Base-by-base conservation (phyloP, 2,797 vertebrate species). In the Chelonia mydas region DNA sequence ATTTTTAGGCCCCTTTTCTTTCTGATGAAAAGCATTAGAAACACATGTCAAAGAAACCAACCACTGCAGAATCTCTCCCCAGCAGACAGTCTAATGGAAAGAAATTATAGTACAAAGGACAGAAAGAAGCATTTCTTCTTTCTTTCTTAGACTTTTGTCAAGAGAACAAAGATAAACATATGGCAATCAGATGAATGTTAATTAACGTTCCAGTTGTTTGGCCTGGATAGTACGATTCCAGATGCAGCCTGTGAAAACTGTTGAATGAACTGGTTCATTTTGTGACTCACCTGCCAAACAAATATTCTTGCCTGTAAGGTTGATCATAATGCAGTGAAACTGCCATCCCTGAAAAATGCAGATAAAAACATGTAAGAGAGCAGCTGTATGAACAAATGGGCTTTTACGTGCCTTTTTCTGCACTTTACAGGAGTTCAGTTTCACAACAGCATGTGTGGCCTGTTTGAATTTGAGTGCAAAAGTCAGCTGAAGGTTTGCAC, bases 1-100 rank as follows among this genome's bases (percentile, higher is more conserved):
- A 98, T 98, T 98, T 96, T 94, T 94, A 77, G 95, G 77, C 93
- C 91, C 92, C 89, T 97, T 95, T 85, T 97, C 93, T 97, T 97
- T 96, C 94, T 95, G 94, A 96, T 96, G 96, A 98, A 98, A 97
- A 97, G 97, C 95, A 96, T 93, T 53, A 83, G 95, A 92, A 83
- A 96, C 31, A 50, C 41, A 37, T 5, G 47, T 94, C 90, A 96
- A 96, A 96, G 96, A 97, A 98, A 97, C 82, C 83, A 97, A 97
- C 97, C 97, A 93, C 0, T 9, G 93, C 81, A 93, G 96, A 98
- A 96, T 95, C 89, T 93, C 93, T 55, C 79, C 84, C 94, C 95
- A 86, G 87, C 81, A 96, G 81, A 81, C 96, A 96, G 61, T 79
- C 87, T 94, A 90, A 97, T 78, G 92, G 96, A 92, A 93, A 89